Evolutionary conservation across 2,113 vertebrate genomes (phyloP).

Genomic region (Propithecus coquereli): DNA sequence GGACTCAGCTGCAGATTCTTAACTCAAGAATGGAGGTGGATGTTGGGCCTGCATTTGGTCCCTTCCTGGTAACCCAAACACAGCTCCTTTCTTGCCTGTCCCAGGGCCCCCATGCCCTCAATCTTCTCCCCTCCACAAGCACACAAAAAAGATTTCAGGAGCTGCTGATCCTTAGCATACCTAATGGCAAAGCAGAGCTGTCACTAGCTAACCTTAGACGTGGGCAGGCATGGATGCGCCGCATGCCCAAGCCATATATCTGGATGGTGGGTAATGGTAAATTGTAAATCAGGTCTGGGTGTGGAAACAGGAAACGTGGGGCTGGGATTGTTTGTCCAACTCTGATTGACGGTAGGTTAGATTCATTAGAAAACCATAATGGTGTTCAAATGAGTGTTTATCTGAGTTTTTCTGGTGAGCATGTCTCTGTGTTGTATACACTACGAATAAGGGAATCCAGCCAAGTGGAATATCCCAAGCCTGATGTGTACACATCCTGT

Average conservation of each 20-base stretch:
- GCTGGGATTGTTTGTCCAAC: background rate
- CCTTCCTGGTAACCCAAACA: background rate
- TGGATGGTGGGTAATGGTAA: background rate
- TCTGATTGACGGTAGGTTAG: background rate
- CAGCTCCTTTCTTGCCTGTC: background rate
- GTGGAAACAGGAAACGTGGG: background rate
- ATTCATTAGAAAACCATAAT: constrained; percentile 12
- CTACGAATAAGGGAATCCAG: background rate
- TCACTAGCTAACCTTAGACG: background rate
- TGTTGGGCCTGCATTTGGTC: background rate
- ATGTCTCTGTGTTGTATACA: background rate
- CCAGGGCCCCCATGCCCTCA: background rate
- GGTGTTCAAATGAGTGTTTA: background rate
- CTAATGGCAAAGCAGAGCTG: background rate
- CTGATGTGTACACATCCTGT: background rate
- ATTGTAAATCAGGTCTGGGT: background rate
- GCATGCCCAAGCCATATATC: background rate
- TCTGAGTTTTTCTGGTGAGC: background rate
- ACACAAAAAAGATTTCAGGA: background rate
- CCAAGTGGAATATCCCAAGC: background rate
- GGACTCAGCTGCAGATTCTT: constrained; percentile 13
- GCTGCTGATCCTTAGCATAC: background rate
- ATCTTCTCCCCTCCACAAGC: background rate
- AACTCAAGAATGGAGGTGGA: background rate
- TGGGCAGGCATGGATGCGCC: background rate